These are phyloP conservation scores for Heliopora coerulea DNA, from an alignment of 92 coral and sea anemone genomes.

Conservation along the genomic window DNA sequence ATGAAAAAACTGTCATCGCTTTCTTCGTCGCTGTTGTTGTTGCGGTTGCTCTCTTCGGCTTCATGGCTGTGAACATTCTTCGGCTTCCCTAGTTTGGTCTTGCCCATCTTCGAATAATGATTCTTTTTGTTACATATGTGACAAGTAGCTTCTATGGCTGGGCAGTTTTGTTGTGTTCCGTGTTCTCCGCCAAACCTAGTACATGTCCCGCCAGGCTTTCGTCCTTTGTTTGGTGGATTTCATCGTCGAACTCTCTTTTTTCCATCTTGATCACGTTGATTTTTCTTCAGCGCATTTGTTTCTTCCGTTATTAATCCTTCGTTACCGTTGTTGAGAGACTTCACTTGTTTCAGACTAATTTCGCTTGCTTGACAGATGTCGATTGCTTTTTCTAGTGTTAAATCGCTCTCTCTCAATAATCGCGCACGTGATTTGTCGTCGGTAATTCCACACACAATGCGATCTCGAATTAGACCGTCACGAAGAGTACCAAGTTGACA, in stretches of 20 bases:
- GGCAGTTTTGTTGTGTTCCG: background rate
- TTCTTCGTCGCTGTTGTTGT: background rate
- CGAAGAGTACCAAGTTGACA: background rate
- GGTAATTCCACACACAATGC: background rate
- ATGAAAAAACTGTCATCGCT: slow-evolving; percentile 1
- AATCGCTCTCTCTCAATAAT: slow-evolving; percentile 10
- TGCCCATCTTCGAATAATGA: background rate
- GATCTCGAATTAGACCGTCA: background rate
- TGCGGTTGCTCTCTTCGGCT: background rate
- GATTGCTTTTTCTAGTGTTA: background rate
- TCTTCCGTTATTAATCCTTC: no score
- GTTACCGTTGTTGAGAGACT: background rate
- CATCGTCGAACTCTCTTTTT: background rate
- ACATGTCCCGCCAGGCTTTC: background rate
- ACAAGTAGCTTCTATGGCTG: slow-evolving; percentile 11
- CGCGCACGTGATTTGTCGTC: slow-evolving; percentile 13
- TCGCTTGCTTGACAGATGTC: slow-evolving; percentile 26
- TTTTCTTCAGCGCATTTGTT: background rate
- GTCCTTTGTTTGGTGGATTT: no score
- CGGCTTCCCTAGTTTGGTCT: no score
- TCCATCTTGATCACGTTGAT: no score
- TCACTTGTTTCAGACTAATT: background rate
- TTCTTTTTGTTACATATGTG: slow-evolving; percentile 5
- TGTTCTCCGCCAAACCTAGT: slow-evolving; percentile 18
- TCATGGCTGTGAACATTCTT: background rate